Evolutionary conservation across 1,140 invertebrate genomes (phyloP), one percentile per base, ranked within the genome.

Genomic region (Nasonia vitripennis): DNA sequence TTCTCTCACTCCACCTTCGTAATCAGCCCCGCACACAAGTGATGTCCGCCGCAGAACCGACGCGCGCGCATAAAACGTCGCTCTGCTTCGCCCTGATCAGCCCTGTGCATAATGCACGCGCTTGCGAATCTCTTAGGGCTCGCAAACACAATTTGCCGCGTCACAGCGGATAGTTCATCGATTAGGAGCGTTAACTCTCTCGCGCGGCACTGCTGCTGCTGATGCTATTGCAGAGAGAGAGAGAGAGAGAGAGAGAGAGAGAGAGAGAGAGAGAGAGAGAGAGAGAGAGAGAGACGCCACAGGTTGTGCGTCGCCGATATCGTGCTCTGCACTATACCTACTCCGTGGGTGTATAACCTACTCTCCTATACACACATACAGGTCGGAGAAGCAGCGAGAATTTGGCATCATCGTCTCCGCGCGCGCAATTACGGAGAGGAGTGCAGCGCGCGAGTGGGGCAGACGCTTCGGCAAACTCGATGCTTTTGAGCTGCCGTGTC

Each of bases 101-200:
- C 9, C 41, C 41, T 10, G 10, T 20, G 55, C 55, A 62, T 71
- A 71, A 34, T 31, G 27, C 10, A 71, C 27, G 2, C 23, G 23
- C 23, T 27, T 17, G 62, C 75, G 77, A 78, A 41, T 83, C 85
- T 83, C 85, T 83, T 79, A 86, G 34, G 81, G 68, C 78, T 78
- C 75, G 75, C 89, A 90, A 90, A 90, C 87, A 88, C 91, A 90
- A 91, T 91, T 91, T 91, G 86, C 88, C 89, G 88, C 88, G 89
- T 91, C 89, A 89, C 89, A 88, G 89, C 88, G 89, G 88, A 91
- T 90, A 90, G 88, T 89, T 89, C 87, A 91, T 90, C 91, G 90
- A 91, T 91, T 91, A 91, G 88, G 67, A 77, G 62, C 37, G 51
- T 68, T 37, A 51, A 83, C 41, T 77, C 41, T 77, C 41, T 77